Evolutionary conservation across 2,797 vertebrate genomes (phyloP).

Genomic region (Myotis findleyi): DNA sequence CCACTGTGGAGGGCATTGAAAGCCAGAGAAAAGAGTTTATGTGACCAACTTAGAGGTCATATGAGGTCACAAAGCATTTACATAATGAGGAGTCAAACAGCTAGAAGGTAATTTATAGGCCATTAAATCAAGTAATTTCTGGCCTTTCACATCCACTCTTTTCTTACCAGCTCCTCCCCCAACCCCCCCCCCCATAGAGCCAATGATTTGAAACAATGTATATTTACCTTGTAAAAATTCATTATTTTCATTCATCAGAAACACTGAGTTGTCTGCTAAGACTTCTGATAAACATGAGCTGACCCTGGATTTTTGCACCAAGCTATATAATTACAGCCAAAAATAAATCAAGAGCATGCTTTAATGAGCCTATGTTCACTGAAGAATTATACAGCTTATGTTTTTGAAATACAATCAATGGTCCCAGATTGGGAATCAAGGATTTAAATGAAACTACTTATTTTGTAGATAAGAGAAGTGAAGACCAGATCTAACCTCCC

Average conservation of each 20-base stretch:
- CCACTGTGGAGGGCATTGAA: not conserved
- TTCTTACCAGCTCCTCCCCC: not conserved
- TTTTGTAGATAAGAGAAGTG: not conserved
- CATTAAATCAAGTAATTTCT: not conserved
- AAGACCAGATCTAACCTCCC: not conserved
- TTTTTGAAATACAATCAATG: not conserved
- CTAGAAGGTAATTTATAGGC: not conserved
- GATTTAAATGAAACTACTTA: not conserved
- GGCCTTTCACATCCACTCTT: not conserved
- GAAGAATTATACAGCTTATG: not conserved
- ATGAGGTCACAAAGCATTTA: not conserved
- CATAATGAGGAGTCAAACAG: not conserved
- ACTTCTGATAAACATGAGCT: slow-evolving; percentile 5
- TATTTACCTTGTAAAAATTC: not conserved
- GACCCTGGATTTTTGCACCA: not conserved
- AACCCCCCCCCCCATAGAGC: too few relatives aligned
- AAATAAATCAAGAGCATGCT: not conserved
- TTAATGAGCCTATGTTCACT: not conserved
- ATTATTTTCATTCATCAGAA: slow-evolving; percentile 1
- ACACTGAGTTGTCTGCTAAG: not conserved
- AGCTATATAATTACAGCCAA: not conserved
- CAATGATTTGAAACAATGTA: not conserved
- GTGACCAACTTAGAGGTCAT: not conserved
- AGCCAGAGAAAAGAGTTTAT: not conserved
- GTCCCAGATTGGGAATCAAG: not conserved